These are phyloP conservation scores for Drosophila aff. DNA, from an alignment of 1,140 invertebrate species.

Conservation along the genomic window DNA sequence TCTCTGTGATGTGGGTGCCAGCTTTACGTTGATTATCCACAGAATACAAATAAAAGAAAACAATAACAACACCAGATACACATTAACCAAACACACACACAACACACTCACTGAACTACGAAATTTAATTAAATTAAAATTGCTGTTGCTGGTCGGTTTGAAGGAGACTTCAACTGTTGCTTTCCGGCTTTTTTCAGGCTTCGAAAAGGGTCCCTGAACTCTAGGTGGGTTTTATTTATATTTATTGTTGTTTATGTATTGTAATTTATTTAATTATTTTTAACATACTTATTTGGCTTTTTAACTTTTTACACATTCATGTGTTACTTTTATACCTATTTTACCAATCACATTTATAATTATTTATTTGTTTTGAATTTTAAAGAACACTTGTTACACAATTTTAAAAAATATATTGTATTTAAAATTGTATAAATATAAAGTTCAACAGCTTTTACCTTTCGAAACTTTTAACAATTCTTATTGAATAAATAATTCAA, in stretches of 20 bases:
- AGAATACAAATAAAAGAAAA: conserved; percentile 15
- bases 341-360: too few species aligned
- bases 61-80: conserved; percentile 13
- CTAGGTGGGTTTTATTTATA: conserved; percentile 11
- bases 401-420: too few species aligned
- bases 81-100: conserved; percentile 28
- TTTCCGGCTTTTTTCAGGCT: conserved; percentile 1
- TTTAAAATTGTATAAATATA: too few species aligned
- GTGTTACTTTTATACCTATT: background rate
- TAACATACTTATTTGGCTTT: background rate
- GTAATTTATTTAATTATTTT: background rate
- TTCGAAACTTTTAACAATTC: too few species aligned
- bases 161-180: conserved; percentile 10
- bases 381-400: too few species aligned
- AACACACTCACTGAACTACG: conserved; percentile 14
- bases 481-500: too few species aligned
- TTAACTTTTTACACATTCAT: background rate
- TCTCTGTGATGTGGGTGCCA: conserved; percentile 37
- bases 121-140: conserved; percentile 66
- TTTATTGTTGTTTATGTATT: background rate
- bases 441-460: too few species aligned
- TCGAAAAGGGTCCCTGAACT: conserved; percentile 50
- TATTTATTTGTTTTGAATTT: too few species aligned
- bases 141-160: conserved; percentile 40
- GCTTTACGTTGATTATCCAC: conserved; percentile 43